Evolutionary conservation across 2,113 vertebrate species (phyloP), one percentile per base, ranked within the genome.

Genomic region (Salminus brasiliensis): DNA sequence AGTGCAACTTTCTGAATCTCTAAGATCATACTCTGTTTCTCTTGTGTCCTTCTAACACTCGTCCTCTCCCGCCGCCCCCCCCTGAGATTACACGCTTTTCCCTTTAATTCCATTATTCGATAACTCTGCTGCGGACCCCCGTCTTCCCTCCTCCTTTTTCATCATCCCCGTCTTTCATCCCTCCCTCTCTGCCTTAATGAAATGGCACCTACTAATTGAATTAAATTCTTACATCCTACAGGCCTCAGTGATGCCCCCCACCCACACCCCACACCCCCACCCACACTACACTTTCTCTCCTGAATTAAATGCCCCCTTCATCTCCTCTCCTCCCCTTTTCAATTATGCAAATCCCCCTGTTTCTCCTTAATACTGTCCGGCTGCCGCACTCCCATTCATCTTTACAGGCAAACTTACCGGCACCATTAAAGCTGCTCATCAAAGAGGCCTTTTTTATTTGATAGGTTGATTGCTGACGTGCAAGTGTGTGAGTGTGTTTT

Each of bases 141-240:
- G 5, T 43, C 5, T 12, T 73, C 34, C 25, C 21, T 25, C 59
- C 49, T 36, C 53, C 59, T 36, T 45, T 70, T 25, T 63, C 60
- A n/a, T 69, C 27, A 18, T 7, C 25, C 27, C 39, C 4, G 29
- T 69, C 49, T 72, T 23, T 62, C 60, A 65, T 59, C 45, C 30
- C 16, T n/a, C 66, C 59, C 53, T 27, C 59, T 52, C 70, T 73
- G 69, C 81, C 66, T 59, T 77, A 86, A 82, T 76, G 72, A 80
- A 88, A 87, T 60, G 55, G 55, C 83, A 74, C 74, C 81, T 66
- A 70, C 82, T 88, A 88, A 90, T 88, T 88, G 82, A 84, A 90
- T 91, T 86, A 90, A 79, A 91, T 70, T 59, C 32, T 76, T 73
- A 72, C 74, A 49, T 82, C 76, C 41, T 72, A 53, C 72, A 55